Evolutionary conservation across 2,888 invertebrate genomes (phyloP).

Genomic region (Drosophila setosimentum): DNA sequence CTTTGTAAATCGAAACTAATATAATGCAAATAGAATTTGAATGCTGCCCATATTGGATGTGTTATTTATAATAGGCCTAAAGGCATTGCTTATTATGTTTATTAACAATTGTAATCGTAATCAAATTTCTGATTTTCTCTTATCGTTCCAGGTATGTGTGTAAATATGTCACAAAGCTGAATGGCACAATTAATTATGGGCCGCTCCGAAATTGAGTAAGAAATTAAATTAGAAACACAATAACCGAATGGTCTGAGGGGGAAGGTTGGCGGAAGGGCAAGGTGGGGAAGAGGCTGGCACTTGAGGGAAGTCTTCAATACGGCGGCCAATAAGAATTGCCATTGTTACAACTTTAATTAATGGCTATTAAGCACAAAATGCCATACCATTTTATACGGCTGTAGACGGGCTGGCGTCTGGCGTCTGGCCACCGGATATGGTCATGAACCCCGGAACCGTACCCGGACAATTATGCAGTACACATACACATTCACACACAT

Average conservation of each 20-base stretch:
- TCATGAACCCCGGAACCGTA: conserved; percentile 34
- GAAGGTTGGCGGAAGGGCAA: not conserved
- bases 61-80: not conserved
- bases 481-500: conserved; percentile 4
- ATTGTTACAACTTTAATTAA: conserved; percentile 76
- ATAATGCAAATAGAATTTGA: conserved; percentile 3
- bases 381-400: conserved; percentile 56
- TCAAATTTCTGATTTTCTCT: conserved; percentile 37
- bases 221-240: conserved; percentile 61
- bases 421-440: conserved; percentile 26
- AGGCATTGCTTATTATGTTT: conserved; percentile 6
- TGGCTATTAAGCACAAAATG: conserved; percentile 68
- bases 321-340: conserved; percentile 67
- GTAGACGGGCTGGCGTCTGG: conserved; percentile 51
- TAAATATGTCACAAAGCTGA: conserved; percentile 46
- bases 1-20: not conserved
- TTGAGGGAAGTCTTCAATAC: conserved; percentile 24
- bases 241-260: not conserved
- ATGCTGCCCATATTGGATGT: not conserved
- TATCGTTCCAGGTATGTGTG: conserved; percentile 66
- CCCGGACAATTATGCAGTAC: conserved; percentile 39
- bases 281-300: not conserved
- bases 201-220: conserved; percentile 63
- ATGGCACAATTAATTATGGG: conserved; percentile 47
- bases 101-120: conserved; percentile 53